A percentile compares a stretch with the other conserved stretches of the same genome.
phyloP scores from a whole-genome alignment of 2,888 invertebrate genomes.

The Pyrgus malvae region DNA sequence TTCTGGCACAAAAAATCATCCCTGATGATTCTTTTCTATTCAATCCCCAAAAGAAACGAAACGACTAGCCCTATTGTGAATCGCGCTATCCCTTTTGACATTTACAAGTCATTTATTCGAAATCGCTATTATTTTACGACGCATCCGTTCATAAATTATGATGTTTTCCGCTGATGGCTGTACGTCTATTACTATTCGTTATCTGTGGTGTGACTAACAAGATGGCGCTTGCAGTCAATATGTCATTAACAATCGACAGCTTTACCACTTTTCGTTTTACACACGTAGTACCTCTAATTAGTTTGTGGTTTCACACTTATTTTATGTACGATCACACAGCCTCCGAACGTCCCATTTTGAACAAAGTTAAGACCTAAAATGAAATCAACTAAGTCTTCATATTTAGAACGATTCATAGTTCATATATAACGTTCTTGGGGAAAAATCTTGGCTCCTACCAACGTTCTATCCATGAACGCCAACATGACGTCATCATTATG shows the following conservation, averaged over 20 bases:
- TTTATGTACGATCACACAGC: background rate
- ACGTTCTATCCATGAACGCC: too few species aligned
- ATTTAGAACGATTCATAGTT: too few species aligned
- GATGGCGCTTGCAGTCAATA: slow-evolving; percentile 14
- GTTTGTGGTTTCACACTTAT: too few species aligned
- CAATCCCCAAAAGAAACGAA: background rate
- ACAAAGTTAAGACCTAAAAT: too few species aligned
- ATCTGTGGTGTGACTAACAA: slow-evolving; percentile 4
- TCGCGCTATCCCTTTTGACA: background rate
- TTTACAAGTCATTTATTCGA: background rate
- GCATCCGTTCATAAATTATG: background rate
- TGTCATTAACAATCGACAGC: slow-evolving; percentile 1
- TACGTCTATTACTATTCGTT: background rate
- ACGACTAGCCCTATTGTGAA: slow-evolving; percentile 22
- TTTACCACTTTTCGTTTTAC: too few species aligned
- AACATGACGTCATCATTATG: too few species aligned
- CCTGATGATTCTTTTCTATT: background rate
- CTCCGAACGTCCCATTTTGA: too few species aligned
- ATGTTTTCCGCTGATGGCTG: background rate
- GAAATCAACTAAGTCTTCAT: too few species aligned
- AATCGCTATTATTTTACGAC: background rate
- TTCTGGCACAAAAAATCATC: background rate
- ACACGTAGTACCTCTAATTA: too few species aligned
- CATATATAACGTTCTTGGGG: too few species aligned
- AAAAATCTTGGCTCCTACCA: too few species aligned